These are phyloP conservation scores for Hyposmocoma kahamanoa DNA, from an alignment of 1,140 invertebrate genomes.

Conservation along the genomic window DNA sequence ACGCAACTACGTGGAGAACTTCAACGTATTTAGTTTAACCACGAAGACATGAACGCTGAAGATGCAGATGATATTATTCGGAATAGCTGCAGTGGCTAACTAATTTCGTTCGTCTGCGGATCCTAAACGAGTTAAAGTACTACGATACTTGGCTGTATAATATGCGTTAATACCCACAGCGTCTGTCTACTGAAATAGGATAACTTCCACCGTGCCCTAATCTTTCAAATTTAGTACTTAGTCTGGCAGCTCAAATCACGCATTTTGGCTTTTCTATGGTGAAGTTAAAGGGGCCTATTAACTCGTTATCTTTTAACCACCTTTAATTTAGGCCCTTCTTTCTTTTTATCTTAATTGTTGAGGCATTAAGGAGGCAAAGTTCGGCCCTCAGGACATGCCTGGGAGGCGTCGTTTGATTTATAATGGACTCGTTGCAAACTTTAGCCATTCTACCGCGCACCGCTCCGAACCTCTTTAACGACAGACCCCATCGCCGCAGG, in stretches of 20 bases:
- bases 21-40: not conserved
- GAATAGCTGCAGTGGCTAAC: slow-evolving; percentile 54
- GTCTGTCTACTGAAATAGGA: not conserved
- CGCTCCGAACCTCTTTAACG: slow-evolving; percentile 63
- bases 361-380: slow-evolving; percentile 64
- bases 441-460: slow-evolving; percentile 62
- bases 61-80: slow-evolving; percentile 66
- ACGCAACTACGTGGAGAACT: not conserved
- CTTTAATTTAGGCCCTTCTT: slow-evolving; percentile 67
- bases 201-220: not conserved
- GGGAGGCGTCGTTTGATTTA: slow-evolving; percentile 71
- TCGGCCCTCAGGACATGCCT: slow-evolving; percentile 67
- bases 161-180: not conserved
- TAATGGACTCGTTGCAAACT: slow-evolving; percentile 72
- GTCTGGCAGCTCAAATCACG: too few species aligned
- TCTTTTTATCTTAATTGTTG: slow-evolving; percentile 74
- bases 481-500: slow-evolving; percentile 66
- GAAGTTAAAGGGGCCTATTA: slow-evolving; percentile 58
- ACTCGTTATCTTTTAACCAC: slow-evolving; percentile 69
- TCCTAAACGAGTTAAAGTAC: slow-evolving; percentile 53
- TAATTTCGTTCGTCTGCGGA: slow-evolving; percentile 60
- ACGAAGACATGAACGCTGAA: slow-evolving; percentile 40
- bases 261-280: slow-evolving; percentile 28
- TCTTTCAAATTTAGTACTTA: too few species aligned
- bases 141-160: slow-evolving; percentile 11